Conservation (phyloP, 2,797 vertebrate species). For the Hippopotamyrus pictus region DNA sequence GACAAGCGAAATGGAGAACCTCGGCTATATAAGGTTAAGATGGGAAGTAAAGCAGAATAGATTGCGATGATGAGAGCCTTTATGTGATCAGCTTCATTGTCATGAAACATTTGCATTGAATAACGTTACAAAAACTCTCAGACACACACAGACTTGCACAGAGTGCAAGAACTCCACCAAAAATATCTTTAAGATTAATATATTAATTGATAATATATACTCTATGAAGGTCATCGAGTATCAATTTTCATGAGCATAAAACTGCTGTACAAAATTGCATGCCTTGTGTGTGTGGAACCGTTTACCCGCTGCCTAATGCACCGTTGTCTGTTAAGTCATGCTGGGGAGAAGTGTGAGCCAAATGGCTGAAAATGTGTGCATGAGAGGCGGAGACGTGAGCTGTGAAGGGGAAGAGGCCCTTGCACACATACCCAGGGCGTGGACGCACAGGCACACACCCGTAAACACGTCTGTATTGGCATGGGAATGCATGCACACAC, state of each 20-base stretch:
- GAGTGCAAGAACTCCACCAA: neutral
- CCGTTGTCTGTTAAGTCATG: neutral
- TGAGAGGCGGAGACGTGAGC: neutral
- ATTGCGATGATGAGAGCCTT: neutral
- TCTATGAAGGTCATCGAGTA: neutral
- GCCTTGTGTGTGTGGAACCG: neutral
- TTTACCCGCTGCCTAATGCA: neutral
- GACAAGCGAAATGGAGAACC: slow-evolving; percentile 12
- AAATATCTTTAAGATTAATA: neutral
- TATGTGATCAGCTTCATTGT: neutral
- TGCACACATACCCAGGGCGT: neutral
- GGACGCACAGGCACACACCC: neutral
- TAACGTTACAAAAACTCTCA: neutral
- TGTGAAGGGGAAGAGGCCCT: neutral
- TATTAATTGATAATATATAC: neutral
- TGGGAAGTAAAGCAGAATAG: neutral
- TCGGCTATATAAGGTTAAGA: neutral
- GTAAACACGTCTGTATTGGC: neutral
- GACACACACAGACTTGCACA: neutral
- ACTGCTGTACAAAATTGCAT: neutral
- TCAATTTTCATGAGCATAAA: neutral
- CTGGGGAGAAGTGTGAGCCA: neutral
- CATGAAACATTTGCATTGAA: neutral
- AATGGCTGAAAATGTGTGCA: neutral
- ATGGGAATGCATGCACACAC: neutral